These are phyloP conservation scores for Dolomedes plantarius DNA, from an alignment of 2,888 invertebrate genomes.

Conservation along the genomic window DNA sequence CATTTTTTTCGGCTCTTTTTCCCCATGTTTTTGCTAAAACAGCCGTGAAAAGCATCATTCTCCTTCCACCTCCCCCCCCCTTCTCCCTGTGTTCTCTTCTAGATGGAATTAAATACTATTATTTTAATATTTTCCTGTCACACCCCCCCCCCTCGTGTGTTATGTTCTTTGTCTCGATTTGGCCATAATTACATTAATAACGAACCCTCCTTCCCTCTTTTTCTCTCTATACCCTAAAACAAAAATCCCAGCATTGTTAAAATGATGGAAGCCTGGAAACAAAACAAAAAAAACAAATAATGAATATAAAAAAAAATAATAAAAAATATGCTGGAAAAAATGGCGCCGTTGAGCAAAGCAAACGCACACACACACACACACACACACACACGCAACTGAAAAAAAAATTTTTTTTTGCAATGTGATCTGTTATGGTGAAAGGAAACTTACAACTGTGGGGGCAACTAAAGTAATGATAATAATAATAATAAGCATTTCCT, in stretches of 20 bases:
- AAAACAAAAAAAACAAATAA: constrained; percentile 22
- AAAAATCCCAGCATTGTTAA: constrained; percentile 63
- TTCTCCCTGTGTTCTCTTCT: constrained; percentile 2
- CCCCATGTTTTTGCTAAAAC: constrained; percentile 52
- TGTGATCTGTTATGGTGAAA: constrained; percentile 64
- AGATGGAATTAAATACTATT: constrained; percentile 68
- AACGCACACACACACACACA: no score
- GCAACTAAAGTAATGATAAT: constrained; percentile 52
- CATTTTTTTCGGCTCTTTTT: constrained; percentile 44
- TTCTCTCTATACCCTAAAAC: constrained; percentile 41
- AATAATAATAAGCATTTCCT: constrained; percentile 68
- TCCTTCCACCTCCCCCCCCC: not conserved
- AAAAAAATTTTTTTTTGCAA: constrained; percentile 38
- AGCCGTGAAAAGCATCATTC: constrained; percentile 49
- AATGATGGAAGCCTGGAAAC: constrained; percentile 48
- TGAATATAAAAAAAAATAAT: constrained; percentile 20
- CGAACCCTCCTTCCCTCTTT: constrained; percentile 23
- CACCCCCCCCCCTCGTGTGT: constrained; percentile 28
- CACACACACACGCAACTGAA: not conserved
- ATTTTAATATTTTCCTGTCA: constrained; percentile 57
- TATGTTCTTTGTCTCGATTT: constrained; percentile 66
- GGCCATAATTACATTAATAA: constrained; percentile 70
- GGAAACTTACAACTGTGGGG: constrained; percentile 51
- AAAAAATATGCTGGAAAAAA: constrained; percentile 38
- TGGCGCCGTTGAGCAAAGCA: not conserved